These are phyloP conservation scores for Polietes domitor DNA, from an alignment of 2,888 invertebrate genomes.

Conservation along the genomic window DNA sequence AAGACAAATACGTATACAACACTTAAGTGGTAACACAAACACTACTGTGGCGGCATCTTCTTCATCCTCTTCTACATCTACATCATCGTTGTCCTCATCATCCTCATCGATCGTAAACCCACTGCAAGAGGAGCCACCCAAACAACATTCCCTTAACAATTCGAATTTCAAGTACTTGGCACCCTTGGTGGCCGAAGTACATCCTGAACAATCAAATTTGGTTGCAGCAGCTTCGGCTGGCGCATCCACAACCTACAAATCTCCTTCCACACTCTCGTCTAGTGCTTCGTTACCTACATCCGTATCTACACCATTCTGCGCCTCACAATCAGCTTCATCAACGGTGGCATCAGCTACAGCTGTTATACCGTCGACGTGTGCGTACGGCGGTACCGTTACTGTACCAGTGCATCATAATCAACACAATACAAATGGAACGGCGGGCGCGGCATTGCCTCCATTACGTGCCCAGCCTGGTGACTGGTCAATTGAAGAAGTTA, in stretches of 20 bases:
- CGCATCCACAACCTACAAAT: constrained; percentile 74
- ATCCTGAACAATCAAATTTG: constrained; percentile 77
- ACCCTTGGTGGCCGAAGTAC: constrained; percentile 78
- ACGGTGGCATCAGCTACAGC: constrained; percentile 80
- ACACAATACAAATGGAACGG: constrained; percentile 68
- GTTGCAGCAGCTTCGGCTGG: constrained; percentile 67
- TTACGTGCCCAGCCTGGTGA: constrained; percentile 86
- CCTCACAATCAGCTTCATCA: constrained; percentile 77
- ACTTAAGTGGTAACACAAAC: constrained; percentile 53
- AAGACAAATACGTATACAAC: constrained; percentile 68
- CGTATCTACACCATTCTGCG: constrained; percentile 77
- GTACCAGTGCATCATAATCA: constrained; percentile 72
- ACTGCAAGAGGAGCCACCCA: constrained; percentile 65
- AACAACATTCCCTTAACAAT: constrained; percentile 71
- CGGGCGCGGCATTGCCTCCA: constrained; percentile 75
- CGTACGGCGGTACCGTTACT: constrained; percentile 75
- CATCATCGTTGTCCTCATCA: constrained; percentile 28
- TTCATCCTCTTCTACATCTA: constrained; percentile 3
- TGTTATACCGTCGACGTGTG: constrained; percentile 70
- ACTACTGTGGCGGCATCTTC: constrained; percentile 43
- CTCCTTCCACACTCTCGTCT: constrained; percentile 77
- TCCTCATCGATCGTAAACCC: constrained; percentile 47
- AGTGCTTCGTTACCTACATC: constrained; percentile 78
- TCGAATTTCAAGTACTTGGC: constrained; percentile 78
- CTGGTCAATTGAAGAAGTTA: constrained; percentile 98